Evolutionary conservation across 2,797 vertebrate species (phyloP).

Genomic region (Ispidina lecontei): DNA sequence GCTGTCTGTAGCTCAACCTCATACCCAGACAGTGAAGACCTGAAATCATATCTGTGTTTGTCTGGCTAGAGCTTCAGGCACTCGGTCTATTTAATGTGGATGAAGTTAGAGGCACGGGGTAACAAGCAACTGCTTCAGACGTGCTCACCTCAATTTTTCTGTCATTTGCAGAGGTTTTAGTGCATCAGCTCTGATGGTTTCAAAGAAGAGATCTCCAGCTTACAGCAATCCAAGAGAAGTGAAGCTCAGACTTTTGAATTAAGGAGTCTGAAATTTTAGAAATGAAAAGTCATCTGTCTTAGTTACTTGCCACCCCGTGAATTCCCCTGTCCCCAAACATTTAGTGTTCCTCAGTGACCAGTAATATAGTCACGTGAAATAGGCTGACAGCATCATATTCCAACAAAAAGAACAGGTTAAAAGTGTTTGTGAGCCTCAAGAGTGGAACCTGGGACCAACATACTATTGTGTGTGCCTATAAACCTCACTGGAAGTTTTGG

Average conservation of each 20-base stretch:
- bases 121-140: neutral
- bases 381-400: neutral
- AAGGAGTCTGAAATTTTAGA: neutral
- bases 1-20: neutral
- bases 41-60: constrained; percentile 10
- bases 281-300: neutral
- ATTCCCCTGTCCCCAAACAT: neutral
- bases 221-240: neutral
- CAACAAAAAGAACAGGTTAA: fast-evolving
- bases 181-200: neutral
- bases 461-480: neutral
- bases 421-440: neutral
- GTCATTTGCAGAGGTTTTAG: neutral
- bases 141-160: neutral
- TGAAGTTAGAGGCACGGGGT: neutral
- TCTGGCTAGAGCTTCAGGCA: neutral
- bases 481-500: neutral
- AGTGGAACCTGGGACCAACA: too few relatives aligned
- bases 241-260: neutral
- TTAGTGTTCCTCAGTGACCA: fast-evolving
- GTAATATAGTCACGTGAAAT: fast-evolving
- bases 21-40: neutral
- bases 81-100: neutral
- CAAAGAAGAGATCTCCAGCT: neutral
- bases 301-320: neutral